Conservation (phyloP, 2,888 invertebrate species). For the Scaptomyza cyrtandrae region DNA sequence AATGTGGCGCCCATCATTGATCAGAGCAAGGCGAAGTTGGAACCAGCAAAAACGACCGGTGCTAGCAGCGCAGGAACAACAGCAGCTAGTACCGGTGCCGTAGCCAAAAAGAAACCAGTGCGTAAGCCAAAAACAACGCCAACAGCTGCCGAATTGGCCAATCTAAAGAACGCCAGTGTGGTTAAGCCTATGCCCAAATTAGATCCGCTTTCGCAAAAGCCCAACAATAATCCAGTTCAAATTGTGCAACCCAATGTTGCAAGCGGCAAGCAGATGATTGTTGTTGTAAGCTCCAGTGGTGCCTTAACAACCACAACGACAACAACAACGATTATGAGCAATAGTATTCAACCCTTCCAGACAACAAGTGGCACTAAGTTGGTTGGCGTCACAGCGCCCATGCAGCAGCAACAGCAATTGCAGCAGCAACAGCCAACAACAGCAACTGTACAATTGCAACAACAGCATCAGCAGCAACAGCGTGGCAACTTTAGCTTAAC, state of each 20-base stretch:
- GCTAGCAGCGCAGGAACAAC: constrained; percentile 41
- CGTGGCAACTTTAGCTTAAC: constrained; percentile 56
- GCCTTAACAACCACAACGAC: constrained; percentile 67
- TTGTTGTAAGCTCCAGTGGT: constrained; percentile 58
- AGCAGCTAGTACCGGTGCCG: constrained; percentile 66
- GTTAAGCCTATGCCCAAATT: constrained; percentile 84
- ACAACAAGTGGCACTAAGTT: constrained; percentile 83
- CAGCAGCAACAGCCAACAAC: constrained; percentile 42
- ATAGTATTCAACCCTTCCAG: constrained; percentile 83
- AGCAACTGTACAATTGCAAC: constrained; percentile 57
- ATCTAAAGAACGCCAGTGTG: constrained; percentile 82
- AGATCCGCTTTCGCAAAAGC: constrained; percentile 83
- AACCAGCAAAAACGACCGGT: constrained; percentile 49
- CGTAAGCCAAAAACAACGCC: constrained; percentile 78
- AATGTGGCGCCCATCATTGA: constrained; percentile 85
- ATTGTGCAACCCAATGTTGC: constrained; percentile 84
- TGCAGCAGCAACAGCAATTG: constrained; percentile 81
- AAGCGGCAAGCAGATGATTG: constrained; percentile 80
- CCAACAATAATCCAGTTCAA: constrained; percentile 84
- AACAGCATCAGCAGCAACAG: constrained; percentile 59
- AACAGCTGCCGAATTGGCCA: constrained; percentile 77
- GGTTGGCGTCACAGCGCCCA: constrained; percentile 84
- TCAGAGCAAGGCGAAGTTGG: constrained; percentile 83
- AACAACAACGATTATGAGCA: constrained; percentile 75
- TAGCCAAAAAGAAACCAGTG: constrained; percentile 81